Evolutionary conservation across 2,113 vertebrate species (phyloP).

Genomic region (Bufo gargarizans): DNA sequence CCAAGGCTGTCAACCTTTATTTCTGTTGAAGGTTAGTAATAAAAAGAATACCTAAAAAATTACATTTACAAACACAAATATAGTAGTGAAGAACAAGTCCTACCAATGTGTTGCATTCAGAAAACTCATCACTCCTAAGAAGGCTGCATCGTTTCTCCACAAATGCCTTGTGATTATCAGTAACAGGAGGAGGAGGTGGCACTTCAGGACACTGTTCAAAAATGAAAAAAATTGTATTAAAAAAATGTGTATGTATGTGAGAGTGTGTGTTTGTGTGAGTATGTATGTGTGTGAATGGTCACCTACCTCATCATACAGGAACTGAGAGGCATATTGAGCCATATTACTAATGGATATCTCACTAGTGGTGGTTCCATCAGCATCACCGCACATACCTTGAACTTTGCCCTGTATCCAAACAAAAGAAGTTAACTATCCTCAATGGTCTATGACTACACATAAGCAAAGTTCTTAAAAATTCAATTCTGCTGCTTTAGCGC

Average conservation of each 20-base stretch:
- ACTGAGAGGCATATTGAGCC: conserved; percentile 46
- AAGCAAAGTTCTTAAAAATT: no score
- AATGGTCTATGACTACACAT: not conserved
- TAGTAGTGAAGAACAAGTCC: not conserved
- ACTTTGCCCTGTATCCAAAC: conserved; percentile 29
- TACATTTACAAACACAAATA: not conserved
- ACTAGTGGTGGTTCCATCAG: conserved; percentile 39
- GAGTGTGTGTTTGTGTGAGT: not conserved
- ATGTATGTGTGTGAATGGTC: not conserved
- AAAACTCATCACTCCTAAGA: conserved; percentile 28
- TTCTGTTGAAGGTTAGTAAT: no score
- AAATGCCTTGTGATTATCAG: conserved; percentile 43
- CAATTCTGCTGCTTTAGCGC: no score
- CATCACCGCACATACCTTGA: conserved; percentile 56
- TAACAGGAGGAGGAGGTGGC: not conserved
- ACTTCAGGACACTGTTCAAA: conserved; percentile 13
- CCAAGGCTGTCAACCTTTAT: not conserved
- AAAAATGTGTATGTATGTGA: not conserved
- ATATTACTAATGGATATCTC: conserved; percentile 48
- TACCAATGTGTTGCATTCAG: conserved; percentile 34
- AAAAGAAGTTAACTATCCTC: not conserved
- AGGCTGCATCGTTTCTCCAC: conserved; percentile 37
- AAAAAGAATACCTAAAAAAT: not conserved
- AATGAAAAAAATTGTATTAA: not conserved
- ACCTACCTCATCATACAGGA: conserved; percentile 23